phyloP scores from a whole-genome alignment of 2,113 vertebrate genomes.

The Leucosticte australis region DNA sequence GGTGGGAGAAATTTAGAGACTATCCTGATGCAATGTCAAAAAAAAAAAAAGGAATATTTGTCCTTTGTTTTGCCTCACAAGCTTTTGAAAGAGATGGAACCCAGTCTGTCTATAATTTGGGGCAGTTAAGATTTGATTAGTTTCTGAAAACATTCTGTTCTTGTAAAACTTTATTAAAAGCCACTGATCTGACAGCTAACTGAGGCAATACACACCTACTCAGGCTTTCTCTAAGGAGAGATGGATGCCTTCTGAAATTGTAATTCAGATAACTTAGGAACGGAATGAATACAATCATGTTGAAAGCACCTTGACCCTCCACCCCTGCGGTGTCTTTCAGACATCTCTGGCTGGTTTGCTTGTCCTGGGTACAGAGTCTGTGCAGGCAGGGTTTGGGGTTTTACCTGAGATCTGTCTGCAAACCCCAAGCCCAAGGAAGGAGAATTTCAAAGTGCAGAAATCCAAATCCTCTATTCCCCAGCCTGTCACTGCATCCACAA shows the following conservation, averaged over 20 bases:
- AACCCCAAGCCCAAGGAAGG: neutral
- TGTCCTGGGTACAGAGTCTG: neutral
- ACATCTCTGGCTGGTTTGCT: neutral
- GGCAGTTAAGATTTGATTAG: neutral
- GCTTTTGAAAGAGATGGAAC: neutral
- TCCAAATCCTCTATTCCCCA: neutral
- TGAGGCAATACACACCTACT: neutral
- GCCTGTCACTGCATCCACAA: accelerated
- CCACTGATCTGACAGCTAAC: neutral
- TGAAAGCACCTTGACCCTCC: neutral
- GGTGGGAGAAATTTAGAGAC: neutral
- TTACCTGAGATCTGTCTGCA: neutral
- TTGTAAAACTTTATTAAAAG: neutral
- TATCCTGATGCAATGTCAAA: neutral
- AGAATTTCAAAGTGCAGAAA: neutral
- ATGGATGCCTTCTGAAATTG: neutral
- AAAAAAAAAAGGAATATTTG: neutral
- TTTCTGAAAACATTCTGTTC: neutral
- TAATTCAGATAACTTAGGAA: neutral
- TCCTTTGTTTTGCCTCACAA: neutral
- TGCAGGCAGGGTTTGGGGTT: neutral
- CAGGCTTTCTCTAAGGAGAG: neutral
- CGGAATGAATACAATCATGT: neutral
- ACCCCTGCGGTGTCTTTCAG: neutral
- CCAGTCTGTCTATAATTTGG: neutral